Evolutionary conservation across 30 jellyfish, hydroid and myxozoan genomes (phyloP).

Genomic region (Hydractinia echinata): DNA sequence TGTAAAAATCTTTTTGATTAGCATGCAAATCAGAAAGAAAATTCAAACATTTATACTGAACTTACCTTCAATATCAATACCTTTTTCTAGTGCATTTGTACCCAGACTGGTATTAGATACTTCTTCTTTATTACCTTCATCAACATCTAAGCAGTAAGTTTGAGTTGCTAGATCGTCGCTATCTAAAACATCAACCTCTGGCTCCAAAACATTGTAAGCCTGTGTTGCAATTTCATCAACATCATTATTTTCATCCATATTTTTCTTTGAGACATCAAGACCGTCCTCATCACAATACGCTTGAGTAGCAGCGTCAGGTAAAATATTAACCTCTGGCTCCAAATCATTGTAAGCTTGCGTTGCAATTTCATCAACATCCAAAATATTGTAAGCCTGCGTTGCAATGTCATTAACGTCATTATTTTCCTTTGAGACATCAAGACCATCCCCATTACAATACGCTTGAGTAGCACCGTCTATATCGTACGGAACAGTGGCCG

Average conservation of each 20-base stretch:
- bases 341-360: background rate
- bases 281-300: background rate
- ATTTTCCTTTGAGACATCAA: background rate
- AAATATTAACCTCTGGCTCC: background rate
- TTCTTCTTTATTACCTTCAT: no score
- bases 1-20: no score
- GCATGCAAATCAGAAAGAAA: no score
- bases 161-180: background rate
- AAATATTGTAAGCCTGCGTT: background rate
- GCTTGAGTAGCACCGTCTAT: no score
- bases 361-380: constrained; percentile 2
- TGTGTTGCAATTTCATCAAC: background rate
- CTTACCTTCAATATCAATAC: no score
- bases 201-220: background rate
- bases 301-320: no score
- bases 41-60: no score
- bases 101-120: no score
- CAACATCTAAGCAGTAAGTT: background rate
- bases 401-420: background rate
- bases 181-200: background rate
- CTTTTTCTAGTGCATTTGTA: no score
- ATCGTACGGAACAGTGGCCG: no score
- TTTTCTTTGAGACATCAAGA: background rate
- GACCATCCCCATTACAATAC: background rate
- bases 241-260: background rate